Percentiles rank a stretch among this genome's conserved stretches.
These are phyloP conservation scores for Corythoichthys intestinalis DNA, from an alignment of 2,113 vertebrate genomes.

Conservation along the genomic window DNA sequence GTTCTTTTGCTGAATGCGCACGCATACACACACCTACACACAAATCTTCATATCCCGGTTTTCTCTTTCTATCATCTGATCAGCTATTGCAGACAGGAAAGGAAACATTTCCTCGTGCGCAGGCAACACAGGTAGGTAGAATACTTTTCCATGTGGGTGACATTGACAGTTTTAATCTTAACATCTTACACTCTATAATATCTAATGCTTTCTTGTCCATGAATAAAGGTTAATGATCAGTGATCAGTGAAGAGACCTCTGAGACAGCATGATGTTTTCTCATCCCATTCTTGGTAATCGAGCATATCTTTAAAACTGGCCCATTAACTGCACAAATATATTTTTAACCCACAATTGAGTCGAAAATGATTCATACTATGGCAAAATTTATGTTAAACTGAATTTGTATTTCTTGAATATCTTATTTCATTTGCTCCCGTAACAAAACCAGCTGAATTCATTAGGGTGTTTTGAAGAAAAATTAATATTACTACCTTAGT, in stretches of 20 bases:
- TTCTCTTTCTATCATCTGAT: constrained; percentile 30
- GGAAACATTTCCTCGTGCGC: constrained; percentile 25
- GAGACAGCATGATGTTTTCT: not conserved
- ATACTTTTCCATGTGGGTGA: constrained; percentile 22
- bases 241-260: constrained; percentile 11
- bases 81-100: constrained; percentile 26
- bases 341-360: not conserved
- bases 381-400: not conserved
- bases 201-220: constrained; percentile 12
- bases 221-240: constrained; percentile 24
- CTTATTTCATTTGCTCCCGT: not conserved
- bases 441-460: not conserved
- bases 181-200: constrained; percentile 12
- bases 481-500: not conserved
- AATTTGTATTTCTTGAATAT: not conserved
- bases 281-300: not conserved
- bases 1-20: constrained; percentile 29
- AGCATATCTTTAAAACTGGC: not conserved
- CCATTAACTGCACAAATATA: not conserved
- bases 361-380: not conserved
- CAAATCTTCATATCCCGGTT: constrained; percentile 44
- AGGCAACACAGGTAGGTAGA: constrained; percentile 11
- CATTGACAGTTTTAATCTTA: constrained; percentile 17
- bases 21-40: constrained; percentile 21
- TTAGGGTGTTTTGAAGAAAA: not conserved